Percentiles rank a stretch among this genome's conserved stretches.
These are phyloP conservation scores for Pluvianellus socialis DNA, from an alignment of 2,113 vertebrate genomes.

Conservation along the genomic window DNA sequence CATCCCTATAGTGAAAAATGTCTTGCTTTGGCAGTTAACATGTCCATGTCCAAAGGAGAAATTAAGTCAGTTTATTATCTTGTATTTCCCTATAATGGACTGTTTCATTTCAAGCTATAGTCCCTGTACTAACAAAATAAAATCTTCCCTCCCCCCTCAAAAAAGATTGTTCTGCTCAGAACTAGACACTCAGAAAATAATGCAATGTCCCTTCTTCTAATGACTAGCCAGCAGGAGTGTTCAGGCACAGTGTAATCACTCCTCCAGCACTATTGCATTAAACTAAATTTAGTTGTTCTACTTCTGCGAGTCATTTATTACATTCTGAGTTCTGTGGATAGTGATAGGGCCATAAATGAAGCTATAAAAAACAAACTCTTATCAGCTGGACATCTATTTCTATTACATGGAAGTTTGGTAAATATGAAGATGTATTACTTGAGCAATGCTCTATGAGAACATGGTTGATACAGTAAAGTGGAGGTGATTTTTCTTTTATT, in stretches of 20 bases:
- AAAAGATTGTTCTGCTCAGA: neutral
- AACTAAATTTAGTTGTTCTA: conserved; percentile 36
- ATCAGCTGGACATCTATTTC: conserved; percentile 21
- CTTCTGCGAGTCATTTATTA: conserved; percentile 31
- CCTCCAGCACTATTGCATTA: conserved; percentile 11
- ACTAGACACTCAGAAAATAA: conserved; percentile 5
- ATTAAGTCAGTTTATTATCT: neutral
- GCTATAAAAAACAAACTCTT: neutral
- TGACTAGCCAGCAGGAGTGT: neutral
- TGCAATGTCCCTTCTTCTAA: neutral
- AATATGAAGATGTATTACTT: conserved; percentile 24
- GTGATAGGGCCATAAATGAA: conserved; percentile 11
- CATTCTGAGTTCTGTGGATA: neutral
- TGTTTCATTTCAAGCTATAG: conserved; percentile 1
- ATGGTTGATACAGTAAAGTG: neutral
- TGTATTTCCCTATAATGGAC: neutral
- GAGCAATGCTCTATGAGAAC: neutral
- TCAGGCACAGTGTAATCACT: neutral
- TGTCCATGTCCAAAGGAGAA: neutral
- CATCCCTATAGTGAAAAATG: neutral
- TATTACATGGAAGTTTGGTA: neutral
- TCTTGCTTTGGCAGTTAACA: neutral
- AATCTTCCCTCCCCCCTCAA: neutral
- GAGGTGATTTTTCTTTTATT: conserved; percentile 26
- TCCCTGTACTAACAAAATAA: neutral